phyloP scores from a whole-genome alignment of 2,113 vertebrate species.

The Stegostoma tigrinum region DNA sequence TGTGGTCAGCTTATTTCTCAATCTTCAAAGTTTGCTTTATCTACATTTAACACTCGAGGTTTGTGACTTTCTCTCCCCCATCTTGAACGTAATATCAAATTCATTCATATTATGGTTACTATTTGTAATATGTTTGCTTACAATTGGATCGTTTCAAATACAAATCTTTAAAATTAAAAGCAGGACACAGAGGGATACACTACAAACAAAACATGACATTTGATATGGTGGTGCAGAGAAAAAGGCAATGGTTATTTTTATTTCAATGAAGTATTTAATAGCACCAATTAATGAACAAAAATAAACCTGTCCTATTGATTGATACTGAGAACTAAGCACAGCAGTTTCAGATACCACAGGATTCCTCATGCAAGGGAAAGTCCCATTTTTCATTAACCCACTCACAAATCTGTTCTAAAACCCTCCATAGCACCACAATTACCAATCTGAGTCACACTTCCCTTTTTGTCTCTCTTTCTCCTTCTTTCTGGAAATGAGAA shows the following conservation, averaged over 20 bases:
- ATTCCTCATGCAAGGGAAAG: not conserved
- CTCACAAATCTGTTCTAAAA: not conserved
- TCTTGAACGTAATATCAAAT: not conserved
- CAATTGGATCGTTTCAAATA: not conserved
- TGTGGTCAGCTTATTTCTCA: not conserved
- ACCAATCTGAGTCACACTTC: not conserved
- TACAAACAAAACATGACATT: not conserved
- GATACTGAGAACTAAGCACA: not conserved
- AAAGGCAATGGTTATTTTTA: not conserved
- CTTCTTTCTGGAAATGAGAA: slow-evolving; percentile 1
- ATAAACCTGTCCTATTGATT: not conserved
- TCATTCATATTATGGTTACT: not conserved
- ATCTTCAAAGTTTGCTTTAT: not conserved
- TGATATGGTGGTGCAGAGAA: not conserved
- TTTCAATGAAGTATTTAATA: not conserved
- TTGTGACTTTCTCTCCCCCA: not conserved
- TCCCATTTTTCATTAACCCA: not conserved
- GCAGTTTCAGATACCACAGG: not conserved
- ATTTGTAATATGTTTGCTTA: not conserved
- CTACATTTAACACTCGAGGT: not conserved
- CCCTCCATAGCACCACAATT: not conserved
- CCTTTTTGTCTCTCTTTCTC: not conserved
- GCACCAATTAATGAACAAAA: not conserved
- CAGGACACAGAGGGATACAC: not conserved
- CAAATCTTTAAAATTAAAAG: not conserved